Conservation (phyloP, 2,797 vertebrate genomes). For the Cirrhinus molitorella region DNA sequence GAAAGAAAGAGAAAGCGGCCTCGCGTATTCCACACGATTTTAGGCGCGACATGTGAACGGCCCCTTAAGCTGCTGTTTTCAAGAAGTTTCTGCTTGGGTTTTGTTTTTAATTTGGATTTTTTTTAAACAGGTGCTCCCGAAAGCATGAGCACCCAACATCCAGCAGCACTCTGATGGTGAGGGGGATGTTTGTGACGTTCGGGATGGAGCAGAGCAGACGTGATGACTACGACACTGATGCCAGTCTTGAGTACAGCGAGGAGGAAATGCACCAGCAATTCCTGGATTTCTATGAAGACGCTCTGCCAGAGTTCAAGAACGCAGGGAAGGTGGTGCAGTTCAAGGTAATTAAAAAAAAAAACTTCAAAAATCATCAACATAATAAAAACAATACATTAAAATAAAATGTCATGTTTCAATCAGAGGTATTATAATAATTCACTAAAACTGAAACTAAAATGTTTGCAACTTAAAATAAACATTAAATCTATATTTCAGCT, state of each 20-base stretch:
- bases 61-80: not conserved
- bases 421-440: not conserved
- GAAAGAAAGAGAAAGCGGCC: no score
- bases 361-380: not conserved
- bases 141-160: constrained; percentile 87
- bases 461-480: no score
- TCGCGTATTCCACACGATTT: no score
- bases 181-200: constrained; percentile 92
- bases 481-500: no score
- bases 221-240: constrained; percentile 95
- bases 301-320: constrained; percentile 91
- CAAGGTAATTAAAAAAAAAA: constrained; percentile 81
- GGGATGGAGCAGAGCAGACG: constrained; percentile 94
- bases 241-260: constrained; percentile 93
- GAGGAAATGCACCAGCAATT: constrained; percentile 95
- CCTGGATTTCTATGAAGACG: constrained; percentile 94
- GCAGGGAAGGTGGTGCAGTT: constrained; percentile 94
- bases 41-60: no score
- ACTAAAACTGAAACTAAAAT: no score
- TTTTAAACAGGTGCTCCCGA: constrained; percentile 88
- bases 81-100: not conserved
- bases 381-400: not conserved
- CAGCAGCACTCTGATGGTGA: constrained; percentile 90
- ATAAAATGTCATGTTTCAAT: not conserved
- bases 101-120: not conserved